phyloP scores from a whole-genome alignment of 2,797 vertebrate species.

The Coreius guichenoti region DNA sequence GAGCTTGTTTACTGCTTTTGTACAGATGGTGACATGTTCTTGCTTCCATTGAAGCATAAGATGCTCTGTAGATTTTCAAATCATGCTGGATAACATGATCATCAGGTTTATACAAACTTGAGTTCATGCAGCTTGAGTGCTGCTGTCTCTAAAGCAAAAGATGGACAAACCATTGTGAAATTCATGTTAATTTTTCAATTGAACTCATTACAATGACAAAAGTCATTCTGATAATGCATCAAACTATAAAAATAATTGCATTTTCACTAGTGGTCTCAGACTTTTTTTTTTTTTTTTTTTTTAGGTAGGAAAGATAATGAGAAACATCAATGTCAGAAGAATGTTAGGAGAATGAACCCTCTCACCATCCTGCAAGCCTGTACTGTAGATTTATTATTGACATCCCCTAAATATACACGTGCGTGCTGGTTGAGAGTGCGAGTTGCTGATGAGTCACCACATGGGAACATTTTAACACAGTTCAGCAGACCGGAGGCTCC shows the following conservation, averaged over 20 bases:
- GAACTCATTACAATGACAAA: too few relatives aligned
- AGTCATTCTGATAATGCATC: neutral
- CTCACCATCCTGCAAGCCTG: neutral
- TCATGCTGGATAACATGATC: neutral
- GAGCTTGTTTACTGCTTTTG: slow-evolving; percentile 3
- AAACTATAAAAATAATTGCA: neutral
- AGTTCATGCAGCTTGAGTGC: neutral
- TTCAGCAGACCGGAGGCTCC: neutral
- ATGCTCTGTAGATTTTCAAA: slow-evolving; percentile 5
- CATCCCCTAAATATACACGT: neutral
- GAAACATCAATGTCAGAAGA: neutral
- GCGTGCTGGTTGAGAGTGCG: neutral
- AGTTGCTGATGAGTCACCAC: slow-evolving; percentile 17
- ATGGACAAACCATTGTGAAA: neutral
- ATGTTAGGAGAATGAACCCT: neutral
- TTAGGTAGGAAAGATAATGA: neutral
- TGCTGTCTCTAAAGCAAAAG: neutral
- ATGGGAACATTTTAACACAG: neutral
- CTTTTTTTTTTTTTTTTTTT: neutral
- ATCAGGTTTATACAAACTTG: neutral
- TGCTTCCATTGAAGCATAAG: neutral
- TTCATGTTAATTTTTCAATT: neutral
- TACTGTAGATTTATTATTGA: slow-evolving; percentile 3
- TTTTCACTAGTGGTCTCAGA: neutral
- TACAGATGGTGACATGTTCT: neutral